Conservation (phyloP, 1,140 invertebrate species). For the Drosophila asahinai region DNA sequence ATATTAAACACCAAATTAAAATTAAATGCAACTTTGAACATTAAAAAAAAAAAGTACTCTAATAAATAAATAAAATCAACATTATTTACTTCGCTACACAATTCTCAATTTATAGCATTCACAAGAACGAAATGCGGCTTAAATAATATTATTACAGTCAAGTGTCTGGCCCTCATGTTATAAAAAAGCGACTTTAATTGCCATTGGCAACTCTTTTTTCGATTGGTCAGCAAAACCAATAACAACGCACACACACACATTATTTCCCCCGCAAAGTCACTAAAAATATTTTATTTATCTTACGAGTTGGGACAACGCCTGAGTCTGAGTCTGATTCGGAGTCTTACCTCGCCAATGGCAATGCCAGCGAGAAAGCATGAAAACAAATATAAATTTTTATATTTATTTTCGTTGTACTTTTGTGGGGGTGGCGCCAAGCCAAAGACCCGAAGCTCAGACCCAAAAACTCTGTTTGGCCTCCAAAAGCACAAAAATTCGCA, state of each 20-base stretch:
- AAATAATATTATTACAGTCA: slow-evolving; percentile 36
- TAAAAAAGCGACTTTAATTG: slow-evolving; percentile 22
- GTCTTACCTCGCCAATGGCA: slow-evolving; percentile 65
- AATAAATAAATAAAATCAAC: too few species aligned
- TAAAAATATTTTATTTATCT: slow-evolving; percentile 62
- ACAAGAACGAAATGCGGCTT: slow-evolving; percentile 3
- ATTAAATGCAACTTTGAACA: background rate
- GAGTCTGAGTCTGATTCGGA: slow-evolving; percentile 9
- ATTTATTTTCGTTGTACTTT: slow-evolving; percentile 47
- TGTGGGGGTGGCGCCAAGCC: slow-evolving; percentile 70
- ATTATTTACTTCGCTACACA: background rate
- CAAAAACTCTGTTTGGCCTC: slow-evolving; percentile 54
- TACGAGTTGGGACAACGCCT: slow-evolving; percentile 47
- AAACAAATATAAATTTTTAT: slow-evolving; percentile 65
- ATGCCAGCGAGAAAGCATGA: slow-evolving; percentile 67
- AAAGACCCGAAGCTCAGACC: slow-evolving; percentile 39
- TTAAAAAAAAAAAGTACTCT: background rate
- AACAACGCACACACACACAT: slow-evolving; percentile 5
- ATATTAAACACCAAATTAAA: background rate
- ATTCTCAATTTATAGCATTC: background rate
- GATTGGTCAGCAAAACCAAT: slow-evolving; percentile 34
- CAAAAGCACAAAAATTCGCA: slow-evolving; percentile 74
- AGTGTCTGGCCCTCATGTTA: slow-evolving; percentile 20
- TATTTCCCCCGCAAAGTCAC: slow-evolving; percentile 42
- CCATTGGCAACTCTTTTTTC: slow-evolving; percentile 39